These are phyloP conservation scores for Dipodomys stephensi DNA, from an alignment of 2,113 vertebrate genomes.

Conservation along the genomic window DNA sequence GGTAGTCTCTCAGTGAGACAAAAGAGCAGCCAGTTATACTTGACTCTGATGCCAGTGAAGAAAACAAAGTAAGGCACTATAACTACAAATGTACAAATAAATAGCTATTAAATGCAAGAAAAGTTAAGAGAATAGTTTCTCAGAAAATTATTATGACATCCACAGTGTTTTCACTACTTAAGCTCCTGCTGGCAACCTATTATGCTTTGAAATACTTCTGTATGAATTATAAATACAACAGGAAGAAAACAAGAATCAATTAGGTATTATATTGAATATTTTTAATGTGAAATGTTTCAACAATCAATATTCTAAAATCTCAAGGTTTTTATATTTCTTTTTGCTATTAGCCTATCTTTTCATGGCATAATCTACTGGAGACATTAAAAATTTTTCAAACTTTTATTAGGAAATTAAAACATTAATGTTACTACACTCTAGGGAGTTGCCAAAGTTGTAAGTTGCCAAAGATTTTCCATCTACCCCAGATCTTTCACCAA, in stretches of 20 bases:
- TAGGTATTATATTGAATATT: conserved; percentile 75
- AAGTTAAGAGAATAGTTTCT: not conserved
- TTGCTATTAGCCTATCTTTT: conserved; percentile 75
- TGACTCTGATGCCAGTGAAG: not conserved
- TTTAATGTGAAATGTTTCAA: conserved; percentile 82
- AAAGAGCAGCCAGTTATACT: not conserved
- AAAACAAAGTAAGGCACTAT: conserved; percentile 19
- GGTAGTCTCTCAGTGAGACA: conserved; percentile 1
- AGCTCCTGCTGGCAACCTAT: conserved; percentile 30
- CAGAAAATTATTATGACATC: conserved; percentile 10
- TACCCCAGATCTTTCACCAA: conserved; percentile 56
- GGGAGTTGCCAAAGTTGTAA: conserved; percentile 48
- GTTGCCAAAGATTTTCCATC: conserved; percentile 47
- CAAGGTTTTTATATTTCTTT: conserved; percentile 77
- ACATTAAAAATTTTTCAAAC: conserved; percentile 65
- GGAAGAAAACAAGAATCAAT: conserved; percentile 45
- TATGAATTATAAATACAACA: conserved; percentile 58
- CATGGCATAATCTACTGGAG: conserved; percentile 75
- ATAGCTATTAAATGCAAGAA: not conserved
- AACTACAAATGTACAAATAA: conserved; percentile 42
- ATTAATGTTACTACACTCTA: conserved; percentile 80
- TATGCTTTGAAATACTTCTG: conserved; percentile 56
- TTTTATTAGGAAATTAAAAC: conserved; percentile 78
- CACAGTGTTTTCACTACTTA: conserved; percentile 57
- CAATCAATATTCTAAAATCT: conserved; percentile 85